phyloP scores from a whole-genome alignment of 1,140 invertebrate genomes.

The Pogonomyrmex californicus region DNA sequence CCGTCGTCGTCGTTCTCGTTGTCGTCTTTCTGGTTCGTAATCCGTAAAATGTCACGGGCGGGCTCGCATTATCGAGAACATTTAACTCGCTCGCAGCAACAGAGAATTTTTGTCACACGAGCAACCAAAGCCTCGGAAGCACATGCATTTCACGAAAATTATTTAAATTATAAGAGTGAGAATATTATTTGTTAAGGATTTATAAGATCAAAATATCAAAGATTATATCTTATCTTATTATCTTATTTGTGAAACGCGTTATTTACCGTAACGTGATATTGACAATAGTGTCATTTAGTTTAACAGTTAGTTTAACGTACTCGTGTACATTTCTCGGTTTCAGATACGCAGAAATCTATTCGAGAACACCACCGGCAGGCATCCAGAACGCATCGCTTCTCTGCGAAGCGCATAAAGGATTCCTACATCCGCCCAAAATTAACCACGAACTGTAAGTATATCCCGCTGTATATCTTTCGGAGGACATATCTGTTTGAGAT shows the following conservation, averaged over 20 bases:
- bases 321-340: slow-evolving; percentile 66
- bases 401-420: slow-evolving; percentile 82
- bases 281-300: neutral
- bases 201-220: neutral
- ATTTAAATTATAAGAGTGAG: slow-evolving; percentile 1
- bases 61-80: slow-evolving; percentile 81
- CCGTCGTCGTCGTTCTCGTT: slow-evolving; percentile 76
- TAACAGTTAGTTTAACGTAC: slow-evolving; percentile 3
- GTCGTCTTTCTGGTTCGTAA: slow-evolving; percentile 68
- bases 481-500: slow-evolving; percentile 6
- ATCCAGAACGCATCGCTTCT: slow-evolving; percentile 81
- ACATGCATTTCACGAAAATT: neutral
- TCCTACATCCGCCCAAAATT: slow-evolving; percentile 76
- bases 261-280: neutral
- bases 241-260: neutral
- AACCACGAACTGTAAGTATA: slow-evolving; percentile 80
- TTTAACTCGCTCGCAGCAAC: slow-evolving; percentile 79
- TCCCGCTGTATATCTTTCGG: neutral
- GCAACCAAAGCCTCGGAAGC: neutral
- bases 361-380: slow-evolving; percentile 76
- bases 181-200: neutral
- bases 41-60: slow-evolving; percentile 76
- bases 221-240: neutral
- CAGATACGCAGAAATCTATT: slow-evolving; percentile 79
- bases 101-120: neutral